Evolutionary conservation across 2,888 invertebrate species (phyloP).

Genomic region (Rotaria socialis): DNA sequence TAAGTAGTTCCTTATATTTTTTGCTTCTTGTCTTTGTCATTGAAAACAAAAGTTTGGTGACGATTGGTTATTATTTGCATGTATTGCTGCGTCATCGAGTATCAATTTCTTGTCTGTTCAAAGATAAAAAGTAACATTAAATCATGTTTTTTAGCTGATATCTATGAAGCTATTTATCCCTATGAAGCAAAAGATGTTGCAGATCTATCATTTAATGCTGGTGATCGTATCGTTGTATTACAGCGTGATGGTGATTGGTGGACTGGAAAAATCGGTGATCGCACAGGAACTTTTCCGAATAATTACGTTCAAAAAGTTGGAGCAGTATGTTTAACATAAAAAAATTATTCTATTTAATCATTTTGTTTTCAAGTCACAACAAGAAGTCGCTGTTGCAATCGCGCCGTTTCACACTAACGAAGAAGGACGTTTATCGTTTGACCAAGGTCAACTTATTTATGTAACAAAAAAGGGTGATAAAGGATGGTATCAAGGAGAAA

Average conservation of each 20-base stretch:
- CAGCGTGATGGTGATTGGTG: conserved; percentile 96
- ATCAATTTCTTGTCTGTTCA: background rate
- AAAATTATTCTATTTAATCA: background rate
- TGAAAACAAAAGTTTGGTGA: too few relatives aligned
- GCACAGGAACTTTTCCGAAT: conserved; percentile 88
- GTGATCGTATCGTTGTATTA: conserved; percentile 79
- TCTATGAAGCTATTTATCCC: conserved; percentile 79
- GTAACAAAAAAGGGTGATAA: conserved; percentile 92
- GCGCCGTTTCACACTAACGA: conserved; percentile 78
- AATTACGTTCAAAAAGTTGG: conserved; percentile 72
- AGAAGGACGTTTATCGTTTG: conserved; percentile 80
- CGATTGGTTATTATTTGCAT: too few relatives aligned
- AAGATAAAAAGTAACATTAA: background rate
- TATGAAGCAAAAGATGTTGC: conserved; percentile 82
- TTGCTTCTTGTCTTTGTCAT: too few relatives aligned
- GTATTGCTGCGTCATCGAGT: background rate
- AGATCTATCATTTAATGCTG: conserved; percentile 78
- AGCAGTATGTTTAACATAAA: conserved; percentile 43
- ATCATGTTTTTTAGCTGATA: background rate
- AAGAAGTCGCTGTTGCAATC: background rate
- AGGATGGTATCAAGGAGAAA: conserved; percentile 99
- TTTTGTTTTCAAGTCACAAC: background rate
- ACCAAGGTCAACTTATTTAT: conserved; percentile 84
- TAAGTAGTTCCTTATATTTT: background rate
- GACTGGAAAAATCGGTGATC: conserved; percentile 81